Evolutionary conservation across 2,113 vertebrate genomes (phyloP), one percentile per base, ranked within the genome.

Genomic region (Oryzias celebensis): DNA sequence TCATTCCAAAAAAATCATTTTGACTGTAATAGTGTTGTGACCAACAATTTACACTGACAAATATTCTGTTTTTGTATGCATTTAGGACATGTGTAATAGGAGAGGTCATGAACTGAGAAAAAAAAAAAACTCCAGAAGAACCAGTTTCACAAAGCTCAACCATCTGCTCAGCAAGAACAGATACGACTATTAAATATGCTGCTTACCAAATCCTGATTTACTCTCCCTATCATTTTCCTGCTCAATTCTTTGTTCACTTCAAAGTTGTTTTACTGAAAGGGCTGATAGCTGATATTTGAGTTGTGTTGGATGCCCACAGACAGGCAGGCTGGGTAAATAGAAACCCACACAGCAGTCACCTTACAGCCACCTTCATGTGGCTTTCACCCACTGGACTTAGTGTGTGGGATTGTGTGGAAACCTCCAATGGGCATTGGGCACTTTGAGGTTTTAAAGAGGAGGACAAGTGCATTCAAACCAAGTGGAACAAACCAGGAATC

Each of bases 241-340:
- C 10, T 12, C 6, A 26, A 17, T 43, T 14, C 28, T 20, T 26
- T 45, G 49, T 7, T 23, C 5, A 31, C 23, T 12, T 12, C 12
- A 12, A 36, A 12, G 36, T 36, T 36, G 2, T 36, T 10, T 36
- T 42, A n/a, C 0, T 28, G 41, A 36, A 17, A 52, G 47, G 54
- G 68, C 20, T 62, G 71, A 80, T 80, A 51, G 70, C 56, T 69
- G 23, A 68, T 56, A 65, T 72, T 63, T 55, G 69, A 80, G 58
- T 53, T 70, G 62, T 23, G 70, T 48, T 81, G 65, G 68, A 53
- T 54, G 71, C 56, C 58, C 72, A 76, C 77, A 85, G 78, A 82
- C 74, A 67, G 79, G 68, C 67, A 68, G 76, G 58, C 83, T 80
- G 83, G 66, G 85, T 80, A 88, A 91, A 91, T 75, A 88, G 52